These are phyloP conservation scores for Clusia tigrina DNA, from an alignment of 2,888 invertebrate genomes.

Conservation along the genomic window DNA sequence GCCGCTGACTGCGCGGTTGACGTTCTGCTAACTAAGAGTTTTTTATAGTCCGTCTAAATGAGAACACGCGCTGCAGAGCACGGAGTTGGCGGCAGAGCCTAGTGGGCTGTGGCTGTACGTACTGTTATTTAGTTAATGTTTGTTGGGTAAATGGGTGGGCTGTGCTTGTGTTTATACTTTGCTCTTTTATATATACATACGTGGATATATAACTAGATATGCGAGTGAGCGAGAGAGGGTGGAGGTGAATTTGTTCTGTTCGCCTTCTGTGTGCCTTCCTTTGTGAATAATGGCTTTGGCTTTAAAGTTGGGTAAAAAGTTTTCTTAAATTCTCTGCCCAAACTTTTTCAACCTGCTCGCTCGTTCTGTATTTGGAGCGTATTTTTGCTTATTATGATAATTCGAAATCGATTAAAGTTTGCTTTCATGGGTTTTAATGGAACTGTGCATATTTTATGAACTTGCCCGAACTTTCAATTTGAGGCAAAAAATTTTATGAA, in stretches of 20 bases:
- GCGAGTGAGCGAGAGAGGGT: constrained; percentile 12
- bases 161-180: background rate
- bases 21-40: background rate
- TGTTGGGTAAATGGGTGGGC: background rate
- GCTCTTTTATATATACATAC: background rate
- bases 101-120: background rate
- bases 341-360: no score
- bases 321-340: background rate
- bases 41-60: background rate
- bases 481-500: background rate
- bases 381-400: constrained; percentile 24
- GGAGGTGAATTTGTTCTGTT: constrained; percentile 45
- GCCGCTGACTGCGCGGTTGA: background rate
- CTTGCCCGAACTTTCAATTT: background rate
- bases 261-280: constrained; percentile 37
- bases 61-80: background rate
- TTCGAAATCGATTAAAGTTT: constrained; percentile 5
- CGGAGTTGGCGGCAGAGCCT: background rate
- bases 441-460: constrained; percentile 18
- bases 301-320: background rate
- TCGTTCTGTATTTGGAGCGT: constrained; percentile 14
- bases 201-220: constrained; percentile 1
- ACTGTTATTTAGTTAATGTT: background rate
- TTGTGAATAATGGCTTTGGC: background rate
- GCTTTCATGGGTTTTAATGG: background rate